Evolutionary conservation across 2,797 vertebrate genomes (phyloP).

Genomic region (Sternarchorhynchus goeldii): DNA sequence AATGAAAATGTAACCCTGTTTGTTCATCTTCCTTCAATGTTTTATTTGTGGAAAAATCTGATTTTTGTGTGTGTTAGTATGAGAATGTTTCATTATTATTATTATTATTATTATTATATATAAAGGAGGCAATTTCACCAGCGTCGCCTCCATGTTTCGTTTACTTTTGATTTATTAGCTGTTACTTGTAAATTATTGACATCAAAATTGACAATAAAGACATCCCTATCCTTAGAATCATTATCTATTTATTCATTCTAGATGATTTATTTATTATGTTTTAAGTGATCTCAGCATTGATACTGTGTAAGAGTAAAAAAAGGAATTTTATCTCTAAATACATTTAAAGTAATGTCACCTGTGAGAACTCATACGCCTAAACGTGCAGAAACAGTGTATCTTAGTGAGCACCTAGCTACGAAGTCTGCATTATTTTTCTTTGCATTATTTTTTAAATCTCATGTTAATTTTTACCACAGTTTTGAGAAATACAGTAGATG

Average conservation of each 20-base stretch:
- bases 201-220: too few relatives aligned
- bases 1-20: conserved; percentile 21
- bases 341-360: too few relatives aligned
- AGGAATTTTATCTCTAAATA: too few relatives aligned
- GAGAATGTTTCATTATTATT: neutral
- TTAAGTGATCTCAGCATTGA: neutral
- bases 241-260: neutral
- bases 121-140: conserved; percentile 10
- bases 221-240: conserved; percentile 10
- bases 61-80: conserved; percentile 39
- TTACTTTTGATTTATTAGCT: conserved; percentile 30
- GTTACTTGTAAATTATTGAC: conserved; percentile 21
- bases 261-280: neutral
- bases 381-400: too few relatives aligned
- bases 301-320: neutral
- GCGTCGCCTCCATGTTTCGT: conserved; percentile 20
- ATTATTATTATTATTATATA: conserved; percentile 41
- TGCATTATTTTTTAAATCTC: too few relatives aligned
- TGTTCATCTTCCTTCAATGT: conserved; percentile 33
- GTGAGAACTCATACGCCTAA: neutral
- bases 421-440: too few relatives aligned
- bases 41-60: conserved; percentile 21
- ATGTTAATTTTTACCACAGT: too few relatives aligned
- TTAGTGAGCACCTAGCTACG: too few relatives aligned
- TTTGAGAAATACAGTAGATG: too few relatives aligned